Evolutionary conservation across 2,888 invertebrate genomes (phyloP), one percentile per base, ranked within the genome.

Genomic region (Eremobia ochroleuca): DNA sequence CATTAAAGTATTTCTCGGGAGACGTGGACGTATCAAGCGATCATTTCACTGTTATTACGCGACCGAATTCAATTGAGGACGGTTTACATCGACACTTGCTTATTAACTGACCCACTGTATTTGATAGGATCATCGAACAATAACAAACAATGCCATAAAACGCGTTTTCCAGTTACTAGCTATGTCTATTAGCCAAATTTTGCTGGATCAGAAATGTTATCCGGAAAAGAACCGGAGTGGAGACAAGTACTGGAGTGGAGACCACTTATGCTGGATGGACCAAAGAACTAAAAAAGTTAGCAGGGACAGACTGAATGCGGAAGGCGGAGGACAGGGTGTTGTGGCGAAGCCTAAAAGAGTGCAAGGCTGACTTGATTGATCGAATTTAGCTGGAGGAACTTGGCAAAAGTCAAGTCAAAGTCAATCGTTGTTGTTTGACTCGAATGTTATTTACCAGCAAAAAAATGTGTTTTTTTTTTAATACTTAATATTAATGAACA

Each of bases 1-100:
- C 92, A 93, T 92, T 92, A 93, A 92, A 94, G 93, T 92, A 92
- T 94, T 92, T 94, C 92, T 91, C 90, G 76, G 77, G 91, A 89
- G 91, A 90, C 89, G 90, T 91, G 91, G 92, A 90, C 88, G 92
- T 93, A 93, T 91, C 91, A 91, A 87, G 90, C 91, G 94, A 94
- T 94, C 93, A 92, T 92, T 92, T 91, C 90, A 87, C 83, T 87
- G 91, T 91, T 92, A 92, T 93, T 91, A 92, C 91, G 84, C 90
- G 89, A 83, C 92, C 89, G 91, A 94, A 94, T 93, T 92, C 91
- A 90, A 93, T 94, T 90, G 91, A 81, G 85, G 81, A 86, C 83
- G 89, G 87, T 87, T 90, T 90, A 89, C 90, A 90, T 83, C 86
- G 89, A 89, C 91, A 91, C 92, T 91, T 88, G 88, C 89, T 91